These are phyloP conservation scores for Pelusios castaneus DNA, from an alignment of 2,113 vertebrate species.

Conservation along the genomic window DNA sequence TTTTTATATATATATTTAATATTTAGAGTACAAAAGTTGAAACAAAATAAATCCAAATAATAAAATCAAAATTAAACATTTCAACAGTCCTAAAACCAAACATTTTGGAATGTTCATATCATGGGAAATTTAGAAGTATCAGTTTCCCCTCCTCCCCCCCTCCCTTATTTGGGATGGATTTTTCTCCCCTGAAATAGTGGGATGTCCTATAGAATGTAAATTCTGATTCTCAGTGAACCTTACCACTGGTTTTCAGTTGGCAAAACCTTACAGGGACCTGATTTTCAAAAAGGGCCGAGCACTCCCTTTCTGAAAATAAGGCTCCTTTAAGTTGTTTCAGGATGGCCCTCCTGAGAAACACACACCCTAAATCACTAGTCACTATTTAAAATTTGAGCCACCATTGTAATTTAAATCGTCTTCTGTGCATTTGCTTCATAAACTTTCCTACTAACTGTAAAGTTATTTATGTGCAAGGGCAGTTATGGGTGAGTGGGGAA, in stretches of 20 bases:
- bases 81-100: not conserved
- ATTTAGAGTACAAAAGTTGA: not conserved
- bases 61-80: not conserved
- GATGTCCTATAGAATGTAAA: not conserved
- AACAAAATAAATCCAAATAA: not conserved
- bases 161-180: not conserved
- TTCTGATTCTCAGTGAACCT: not conserved
- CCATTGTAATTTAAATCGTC: not conserved
- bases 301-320: not conserved
- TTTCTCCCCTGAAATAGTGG: not conserved
- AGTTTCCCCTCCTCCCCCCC: not conserved
- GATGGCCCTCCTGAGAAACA: not conserved
- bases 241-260: not conserved
- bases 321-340: not conserved
- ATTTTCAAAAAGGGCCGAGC: not conserved
- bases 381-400: not conserved
- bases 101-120: not conserved
- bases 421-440: not conserved
- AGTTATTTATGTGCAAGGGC: not conserved
- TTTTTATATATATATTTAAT: not conserved
- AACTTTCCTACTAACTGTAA: not conserved
- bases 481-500: not conserved
- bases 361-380: not conserved
- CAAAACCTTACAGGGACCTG: not conserved
- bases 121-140: not conserved